Evolutionary conservation across 1,140 invertebrate species (phyloP).

Genomic region (Leptinotarsa texana): DNA sequence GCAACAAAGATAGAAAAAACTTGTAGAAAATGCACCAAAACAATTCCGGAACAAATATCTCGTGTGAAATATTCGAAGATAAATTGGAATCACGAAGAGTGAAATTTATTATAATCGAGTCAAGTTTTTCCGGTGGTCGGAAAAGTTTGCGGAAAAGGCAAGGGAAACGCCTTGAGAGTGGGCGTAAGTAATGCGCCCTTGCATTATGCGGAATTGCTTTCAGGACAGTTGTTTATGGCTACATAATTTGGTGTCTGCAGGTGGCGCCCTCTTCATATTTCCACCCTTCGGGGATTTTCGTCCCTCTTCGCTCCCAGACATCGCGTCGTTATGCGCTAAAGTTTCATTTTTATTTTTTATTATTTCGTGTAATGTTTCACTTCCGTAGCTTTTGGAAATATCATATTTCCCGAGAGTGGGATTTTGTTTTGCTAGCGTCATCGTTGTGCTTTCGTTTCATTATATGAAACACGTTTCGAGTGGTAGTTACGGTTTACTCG

Average conservation of each 20-base stretch:
- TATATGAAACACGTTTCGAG: too few species aligned
- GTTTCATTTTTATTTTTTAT: too few species aligned
- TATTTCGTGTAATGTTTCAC: too few species aligned
- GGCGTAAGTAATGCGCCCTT: background rate
- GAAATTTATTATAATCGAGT: slow-evolving; percentile 3
- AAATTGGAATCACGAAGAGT: background rate
- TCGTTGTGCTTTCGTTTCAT: too few species aligned
- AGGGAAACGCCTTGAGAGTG: background rate
- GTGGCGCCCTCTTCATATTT: slow-evolving; percentile 4
- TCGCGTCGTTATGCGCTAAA: background rate
- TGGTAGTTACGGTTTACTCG: too few species aligned
- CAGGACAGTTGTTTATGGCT: slow-evolving; percentile 2
- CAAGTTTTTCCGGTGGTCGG: background rate
- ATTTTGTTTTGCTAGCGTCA: too few species aligned
- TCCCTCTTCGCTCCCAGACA: background rate
- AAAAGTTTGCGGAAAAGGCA: background rate
- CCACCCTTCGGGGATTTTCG: background rate
- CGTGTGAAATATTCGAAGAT: background rate
- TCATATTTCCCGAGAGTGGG: too few species aligned
- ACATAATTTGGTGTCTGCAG: background rate
- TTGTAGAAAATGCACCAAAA: too few species aligned
- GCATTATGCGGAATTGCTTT: background rate
- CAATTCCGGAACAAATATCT: background rate
- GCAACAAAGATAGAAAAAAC: too few species aligned
- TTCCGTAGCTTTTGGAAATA: too few species aligned